Evolutionary conservation across 2,113 vertebrate genomes (phyloP).

Genomic region (Gobius niger): DNA sequence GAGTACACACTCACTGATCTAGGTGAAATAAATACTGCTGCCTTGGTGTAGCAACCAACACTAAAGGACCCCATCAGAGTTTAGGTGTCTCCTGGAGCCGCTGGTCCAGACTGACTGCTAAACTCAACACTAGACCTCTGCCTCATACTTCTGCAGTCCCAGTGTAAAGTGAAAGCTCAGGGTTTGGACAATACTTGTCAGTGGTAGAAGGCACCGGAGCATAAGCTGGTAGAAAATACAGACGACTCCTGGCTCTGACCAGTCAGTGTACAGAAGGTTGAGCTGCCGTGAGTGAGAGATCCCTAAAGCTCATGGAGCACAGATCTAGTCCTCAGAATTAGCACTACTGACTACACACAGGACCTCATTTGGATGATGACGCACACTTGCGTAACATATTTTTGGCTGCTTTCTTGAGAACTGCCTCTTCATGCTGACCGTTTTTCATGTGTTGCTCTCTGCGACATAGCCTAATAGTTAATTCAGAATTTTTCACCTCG

Average conservation of each 20-base stretch:
- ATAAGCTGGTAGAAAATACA: conserved; percentile 71
- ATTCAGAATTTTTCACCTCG: conserved; percentile 16
- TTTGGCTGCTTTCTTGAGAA: conserved; percentile 70
- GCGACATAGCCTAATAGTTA: conserved; percentile 29
- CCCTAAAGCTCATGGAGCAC: conserved; percentile 46
- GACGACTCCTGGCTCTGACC: conserved; percentile 65
- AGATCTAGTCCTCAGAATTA: conserved; percentile 50
- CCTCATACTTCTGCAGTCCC: conserved; percentile 56
- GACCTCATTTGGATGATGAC: conserved; percentile 57
- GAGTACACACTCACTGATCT: conserved; percentile 48
- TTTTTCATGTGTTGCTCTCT: conserved; percentile 29
- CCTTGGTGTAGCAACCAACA: conserved; percentile 27
- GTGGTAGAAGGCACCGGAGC: conserved; percentile 76
- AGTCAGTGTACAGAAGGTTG: conserved; percentile 51
- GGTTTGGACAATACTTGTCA: conserved; percentile 75
- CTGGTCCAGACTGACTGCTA: conserved; percentile 46
- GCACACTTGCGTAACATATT: conserved; percentile 52
- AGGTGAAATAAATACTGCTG: conserved; percentile 44
- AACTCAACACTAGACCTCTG: conserved; percentile 48
- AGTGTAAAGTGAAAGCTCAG: conserved; percentile 66
- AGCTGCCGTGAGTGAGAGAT: conserved; percentile 50
- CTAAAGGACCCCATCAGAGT: conserved; percentile 40
- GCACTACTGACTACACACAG: conserved; percentile 47
- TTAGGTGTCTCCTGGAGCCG: conserved; percentile 36
- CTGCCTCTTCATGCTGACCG: conserved; percentile 33